Percentiles rank a stretch among this genome's conserved stretches.
These are phyloP conservation scores for Auanema freiburgensis DNA, from an alignment of 2,888 invertebrate species.

Conservation along the genomic window DNA sequence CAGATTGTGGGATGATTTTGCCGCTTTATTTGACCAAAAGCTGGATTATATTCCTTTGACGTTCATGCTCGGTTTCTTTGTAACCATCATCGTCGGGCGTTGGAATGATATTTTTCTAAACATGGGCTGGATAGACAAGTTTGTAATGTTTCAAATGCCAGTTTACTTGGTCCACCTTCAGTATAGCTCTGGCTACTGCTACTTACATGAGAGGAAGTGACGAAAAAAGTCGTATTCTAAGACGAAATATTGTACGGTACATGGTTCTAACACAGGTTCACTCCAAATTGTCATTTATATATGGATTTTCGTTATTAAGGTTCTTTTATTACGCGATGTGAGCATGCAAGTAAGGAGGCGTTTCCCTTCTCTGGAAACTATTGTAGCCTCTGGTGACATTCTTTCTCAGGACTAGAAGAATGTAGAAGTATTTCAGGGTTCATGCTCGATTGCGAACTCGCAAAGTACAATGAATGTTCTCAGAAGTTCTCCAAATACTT, in stretches of 20 bases:
- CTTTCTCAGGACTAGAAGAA: neutral
- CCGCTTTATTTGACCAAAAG: conserved; percentile 46
- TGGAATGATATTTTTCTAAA: conserved; percentile 51
- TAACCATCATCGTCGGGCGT: conserved; percentile 46
- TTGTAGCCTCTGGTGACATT: conserved; percentile 38
- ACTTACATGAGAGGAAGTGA: conserved; percentile 52
- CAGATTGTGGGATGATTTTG: conserved; percentile 49
- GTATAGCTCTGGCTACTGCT: conserved; percentile 44
- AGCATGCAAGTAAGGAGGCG: conserved; percentile 40
- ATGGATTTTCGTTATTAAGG: no score
- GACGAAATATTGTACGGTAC: conserved; percentile 53
- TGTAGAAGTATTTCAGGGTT: conserved; percentile 25
- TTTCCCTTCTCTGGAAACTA: conserved; percentile 42
- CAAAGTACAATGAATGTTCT: conserved; percentile 25
- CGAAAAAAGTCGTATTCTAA: conserved; percentile 42
- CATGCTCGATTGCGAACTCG: conserved; percentile 37
- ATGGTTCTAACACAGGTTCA: conserved; percentile 56
- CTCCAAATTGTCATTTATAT: neutral
- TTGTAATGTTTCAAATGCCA: conserved; percentile 3
- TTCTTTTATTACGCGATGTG: conserved; percentile 45
- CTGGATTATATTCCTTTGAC: conserved; percentile 50
- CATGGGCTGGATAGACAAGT: conserved; percentile 50
- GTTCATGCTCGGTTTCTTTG: conserved; percentile 49
- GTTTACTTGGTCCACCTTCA: no score
- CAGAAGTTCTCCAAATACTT: conserved; percentile 42